A percentile compares a stretch with the other conserved stretches of the same genome.
Evolutionary conservation across 2,113 vertebrate genomes (phyloP).

Genomic region (Hippocampus barbouri): DNA sequence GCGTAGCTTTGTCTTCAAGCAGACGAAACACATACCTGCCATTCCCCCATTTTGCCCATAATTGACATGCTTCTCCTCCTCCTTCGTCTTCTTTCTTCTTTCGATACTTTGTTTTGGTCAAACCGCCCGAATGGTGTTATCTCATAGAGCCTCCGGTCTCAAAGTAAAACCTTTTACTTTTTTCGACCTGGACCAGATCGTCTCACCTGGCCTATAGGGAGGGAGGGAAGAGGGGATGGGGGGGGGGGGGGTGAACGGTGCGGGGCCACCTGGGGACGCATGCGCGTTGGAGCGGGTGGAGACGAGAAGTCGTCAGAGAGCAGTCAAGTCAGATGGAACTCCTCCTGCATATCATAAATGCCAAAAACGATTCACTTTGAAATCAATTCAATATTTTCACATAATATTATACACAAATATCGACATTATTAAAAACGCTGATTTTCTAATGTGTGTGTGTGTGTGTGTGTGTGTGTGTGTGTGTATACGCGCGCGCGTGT

Average conservation of each 20-base stretch:
- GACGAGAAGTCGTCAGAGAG: conserved; percentile 40
- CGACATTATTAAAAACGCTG: no score
- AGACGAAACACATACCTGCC: conserved; percentile 83
- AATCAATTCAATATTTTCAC: no score
- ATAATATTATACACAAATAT: no score
- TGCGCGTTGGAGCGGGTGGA: conserved; percentile 83
- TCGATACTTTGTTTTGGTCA: conserved; percentile 34
- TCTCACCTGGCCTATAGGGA: conserved; percentile 86
- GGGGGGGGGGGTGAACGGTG: conserved; percentile 61
- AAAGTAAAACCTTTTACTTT: conserved; percentile 78
- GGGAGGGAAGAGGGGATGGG: no score
- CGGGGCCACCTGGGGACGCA: conserved; percentile 83
- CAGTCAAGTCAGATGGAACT: conserved; percentile 17
- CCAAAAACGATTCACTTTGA: no score
- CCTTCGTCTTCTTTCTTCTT: conserved; percentile 22
- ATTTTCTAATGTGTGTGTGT: no score
- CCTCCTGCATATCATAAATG: neutral
- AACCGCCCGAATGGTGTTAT: conserved; percentile 56
- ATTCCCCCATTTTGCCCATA: conserved; percentile 93
- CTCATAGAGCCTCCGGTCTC: conserved; percentile 75
- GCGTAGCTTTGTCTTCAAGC: conserved; percentile 52
- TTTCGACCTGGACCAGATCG: conserved; percentile 81
- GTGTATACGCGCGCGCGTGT: no score
- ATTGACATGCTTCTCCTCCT: conserved; percentile 82
- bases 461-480: no score